A percentile compares a stretch with the other conserved stretches of the same genome.
phyloP scores from a whole-genome alignment of 2,888 invertebrate species.

The Dolomedes plantarius region DNA sequence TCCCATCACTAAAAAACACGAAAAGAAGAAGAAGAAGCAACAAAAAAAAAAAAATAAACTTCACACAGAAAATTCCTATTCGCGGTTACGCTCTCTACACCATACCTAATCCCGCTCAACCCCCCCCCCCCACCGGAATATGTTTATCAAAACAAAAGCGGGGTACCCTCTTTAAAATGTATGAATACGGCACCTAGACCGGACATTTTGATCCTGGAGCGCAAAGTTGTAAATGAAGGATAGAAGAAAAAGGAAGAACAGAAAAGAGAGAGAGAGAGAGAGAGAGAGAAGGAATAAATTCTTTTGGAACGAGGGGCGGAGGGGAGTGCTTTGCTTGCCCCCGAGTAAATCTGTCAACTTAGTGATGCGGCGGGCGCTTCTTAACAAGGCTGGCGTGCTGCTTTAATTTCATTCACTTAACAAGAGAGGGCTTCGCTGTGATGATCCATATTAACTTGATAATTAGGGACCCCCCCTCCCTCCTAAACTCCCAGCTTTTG shows the following conservation, averaged over 20 bases:
- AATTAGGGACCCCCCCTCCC: constrained; percentile 64
- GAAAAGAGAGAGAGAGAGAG: neutral
- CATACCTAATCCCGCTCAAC: constrained; percentile 19
- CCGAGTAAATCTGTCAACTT: constrained; percentile 65
- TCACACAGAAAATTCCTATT: constrained; percentile 1
- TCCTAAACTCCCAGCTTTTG: constrained; percentile 33
- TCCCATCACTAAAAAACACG: constrained; percentile 7
- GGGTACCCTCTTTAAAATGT: constrained; percentile 72
- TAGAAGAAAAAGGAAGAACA: constrained; percentile 8
- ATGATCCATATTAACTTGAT: constrained; percentile 73
- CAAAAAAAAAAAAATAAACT: neutral
- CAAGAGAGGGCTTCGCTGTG: constrained; percentile 66
- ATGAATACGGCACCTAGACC: constrained; percentile 59
- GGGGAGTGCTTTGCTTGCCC: constrained; percentile 31
- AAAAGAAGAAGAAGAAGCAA: neutral
- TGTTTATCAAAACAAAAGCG: constrained; percentile 72
- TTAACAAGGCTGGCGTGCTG: constrained; percentile 62
- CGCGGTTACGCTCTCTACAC: constrained; percentile 15
- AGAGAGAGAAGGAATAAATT: constrained; percentile 61
- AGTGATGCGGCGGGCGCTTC: constrained; percentile 56
- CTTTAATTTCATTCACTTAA: constrained; percentile 73
- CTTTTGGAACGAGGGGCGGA: constrained; percentile 20
- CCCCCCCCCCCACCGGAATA: constrained; percentile 47
- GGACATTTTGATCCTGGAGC: constrained; percentile 64
- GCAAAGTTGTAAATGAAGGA: constrained; percentile 71